A percentile compares a stretch with the other conserved stretches of the same genome.
phyloP scores from a whole-genome alignment of 2,888 invertebrate species.

The Papilio protenor region DNA sequence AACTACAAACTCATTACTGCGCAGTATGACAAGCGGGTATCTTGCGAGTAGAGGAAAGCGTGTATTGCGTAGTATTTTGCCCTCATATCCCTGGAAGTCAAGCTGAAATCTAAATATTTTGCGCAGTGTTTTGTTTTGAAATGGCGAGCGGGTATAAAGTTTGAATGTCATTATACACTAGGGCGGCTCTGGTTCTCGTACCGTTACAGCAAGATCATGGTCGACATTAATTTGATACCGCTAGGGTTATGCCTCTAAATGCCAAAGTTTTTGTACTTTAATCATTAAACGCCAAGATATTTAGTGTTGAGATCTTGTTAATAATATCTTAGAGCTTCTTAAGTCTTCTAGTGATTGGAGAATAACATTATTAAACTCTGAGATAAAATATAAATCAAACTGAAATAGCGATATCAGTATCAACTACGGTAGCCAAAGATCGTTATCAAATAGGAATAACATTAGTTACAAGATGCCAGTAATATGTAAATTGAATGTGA shows the following conservation, averaged over 20 bases:
- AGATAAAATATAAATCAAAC: not conserved
- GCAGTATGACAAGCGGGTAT: too few species aligned
- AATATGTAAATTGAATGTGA: not conserved
- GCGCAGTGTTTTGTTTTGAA: not conserved
- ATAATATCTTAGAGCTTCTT: not conserved
- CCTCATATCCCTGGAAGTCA: too few species aligned
- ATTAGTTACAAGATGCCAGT: slow-evolving; percentile 2
- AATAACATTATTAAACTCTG: not conserved
- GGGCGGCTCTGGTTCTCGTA: slow-evolving; percentile 45
- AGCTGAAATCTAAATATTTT: not conserved
- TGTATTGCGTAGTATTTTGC: too few species aligned
- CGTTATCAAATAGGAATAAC: not conserved
- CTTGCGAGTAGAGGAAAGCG: too few species aligned
- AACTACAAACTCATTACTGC: not conserved
- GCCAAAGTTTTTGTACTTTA: slow-evolving; percentile 1
- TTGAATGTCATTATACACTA: slow-evolving; percentile 7
- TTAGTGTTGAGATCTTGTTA: not conserved
- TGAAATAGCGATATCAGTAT: not conserved
- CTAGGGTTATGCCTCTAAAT: slow-evolving; percentile 35
- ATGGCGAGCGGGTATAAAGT: not conserved
- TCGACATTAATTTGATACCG: slow-evolving; percentile 53
- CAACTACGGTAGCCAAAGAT: not conserved
- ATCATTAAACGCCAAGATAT: not conserved
- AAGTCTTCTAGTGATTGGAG: too few species aligned
- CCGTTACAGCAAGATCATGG: slow-evolving; percentile 59